These are phyloP conservation scores for Andrena flavipes DNA, from an alignment of 2,888 invertebrate species.

Conservation along the genomic window DNA sequence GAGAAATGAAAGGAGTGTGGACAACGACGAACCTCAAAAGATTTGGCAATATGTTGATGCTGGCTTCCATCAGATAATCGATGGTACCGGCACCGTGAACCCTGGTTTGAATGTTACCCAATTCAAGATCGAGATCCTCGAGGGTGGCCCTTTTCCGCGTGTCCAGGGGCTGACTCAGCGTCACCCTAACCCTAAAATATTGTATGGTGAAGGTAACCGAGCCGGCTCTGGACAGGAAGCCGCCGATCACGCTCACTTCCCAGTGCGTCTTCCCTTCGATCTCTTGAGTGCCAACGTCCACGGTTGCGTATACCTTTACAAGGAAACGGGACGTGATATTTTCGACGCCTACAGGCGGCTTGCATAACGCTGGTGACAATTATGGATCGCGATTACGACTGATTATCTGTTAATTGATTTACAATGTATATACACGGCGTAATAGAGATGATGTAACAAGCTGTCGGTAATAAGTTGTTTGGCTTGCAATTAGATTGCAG, in stretches of 20 bases:
- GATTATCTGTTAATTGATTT: slow-evolving; percentile 10
- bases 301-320: slow-evolving; percentile 85
- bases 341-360: slow-evolving; percentile 25
- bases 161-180: slow-evolving; percentile 91
- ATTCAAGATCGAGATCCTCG: slow-evolving; percentile 91
- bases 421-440: slow-evolving; percentile 13
- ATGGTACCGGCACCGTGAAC: slow-evolving; percentile 94
- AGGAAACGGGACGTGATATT: slow-evolving; percentile 17
- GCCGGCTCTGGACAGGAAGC: slow-evolving; percentile 89
- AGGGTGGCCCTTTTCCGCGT: slow-evolving; percentile 90
- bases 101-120: slow-evolving; percentile 94
- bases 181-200: slow-evolving; percentile 89
- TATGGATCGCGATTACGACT: slow-evolving; percentile 15
- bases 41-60: slow-evolving; percentile 93
- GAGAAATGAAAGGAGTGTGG: neutral
- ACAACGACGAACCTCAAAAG: slow-evolving; percentile 87
- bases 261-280: slow-evolving; percentile 92
- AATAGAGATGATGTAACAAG: slow-evolving; percentile 40
- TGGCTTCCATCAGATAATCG: slow-evolving; percentile 93
- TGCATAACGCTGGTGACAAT: slow-evolving; percentile 28
- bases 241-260: slow-evolving; percentile 90
- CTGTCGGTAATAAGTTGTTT: neutral
- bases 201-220: slow-evolving; percentile 92
- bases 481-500: slow-evolving; percentile 3
- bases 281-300: slow-evolving; percentile 93